A percentile compares a stretch with the other conserved stretches of the same genome.
phyloP scores from a whole-genome alignment of 2,888 invertebrate genomes.

The Diploptera punctata region DNA sequence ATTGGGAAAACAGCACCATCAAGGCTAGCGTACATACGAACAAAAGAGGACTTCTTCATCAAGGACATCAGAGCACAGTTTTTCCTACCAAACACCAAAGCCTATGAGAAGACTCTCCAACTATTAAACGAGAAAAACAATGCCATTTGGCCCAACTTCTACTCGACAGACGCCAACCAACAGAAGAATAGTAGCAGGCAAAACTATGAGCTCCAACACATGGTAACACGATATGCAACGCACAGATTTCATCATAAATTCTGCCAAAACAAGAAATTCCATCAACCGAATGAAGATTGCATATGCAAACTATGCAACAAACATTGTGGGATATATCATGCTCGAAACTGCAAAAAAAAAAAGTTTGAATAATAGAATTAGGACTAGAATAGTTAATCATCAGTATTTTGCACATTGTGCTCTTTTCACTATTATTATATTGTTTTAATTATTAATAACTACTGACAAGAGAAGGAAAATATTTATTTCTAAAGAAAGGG shows the following conservation, averaged over 20 bases:
- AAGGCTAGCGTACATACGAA: not conserved
- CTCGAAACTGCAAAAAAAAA: not conserved
- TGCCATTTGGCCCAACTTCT: not conserved
- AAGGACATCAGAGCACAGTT: not conserved
- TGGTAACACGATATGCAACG: conserved; percentile 5
- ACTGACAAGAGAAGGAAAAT: no score
- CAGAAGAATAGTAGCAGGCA: not conserved
- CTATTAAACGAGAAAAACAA: not conserved
- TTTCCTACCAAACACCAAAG: not conserved
- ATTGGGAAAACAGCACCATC: conserved; percentile 12
- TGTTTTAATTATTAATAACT: no score
- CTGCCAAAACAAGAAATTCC: conserved; percentile 3
- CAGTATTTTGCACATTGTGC: no score
- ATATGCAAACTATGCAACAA: not conserved
- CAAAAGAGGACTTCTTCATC: not conserved
- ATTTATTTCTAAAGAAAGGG: no score
- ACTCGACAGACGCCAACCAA: not conserved
- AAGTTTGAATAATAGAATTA: not conserved
- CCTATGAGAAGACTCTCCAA: not conserved
- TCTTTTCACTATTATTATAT: no score
- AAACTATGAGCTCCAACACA: conserved; percentile 4
- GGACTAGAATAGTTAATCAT: conserved; percentile 1
- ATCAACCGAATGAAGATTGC: not conserved
- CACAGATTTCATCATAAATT: not conserved
- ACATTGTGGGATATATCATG: not conserved